phyloP scores from a whole-genome alignment of 2,113 vertebrate species.

The Rhabdornis inornatus region DNA sequence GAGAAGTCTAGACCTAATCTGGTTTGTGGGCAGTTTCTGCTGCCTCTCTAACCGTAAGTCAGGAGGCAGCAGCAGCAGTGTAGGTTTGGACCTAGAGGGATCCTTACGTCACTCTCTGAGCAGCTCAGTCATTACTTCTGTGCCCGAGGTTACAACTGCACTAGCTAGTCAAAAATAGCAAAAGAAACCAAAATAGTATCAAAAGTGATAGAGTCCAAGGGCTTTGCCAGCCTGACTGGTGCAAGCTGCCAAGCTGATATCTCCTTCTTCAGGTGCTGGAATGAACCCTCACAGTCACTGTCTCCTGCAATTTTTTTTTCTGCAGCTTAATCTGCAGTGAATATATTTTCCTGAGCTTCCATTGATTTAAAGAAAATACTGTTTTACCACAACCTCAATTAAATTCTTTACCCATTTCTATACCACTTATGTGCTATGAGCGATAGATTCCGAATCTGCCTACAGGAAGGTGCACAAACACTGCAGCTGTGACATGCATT shows the following conservation, averaged over 20 bases:
- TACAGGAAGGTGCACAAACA: background rate
- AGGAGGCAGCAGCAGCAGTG: background rate
- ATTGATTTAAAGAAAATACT: background rate
- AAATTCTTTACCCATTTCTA: background rate
- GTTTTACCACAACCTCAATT: background rate
- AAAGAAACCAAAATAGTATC: background rate
- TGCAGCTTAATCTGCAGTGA: background rate
- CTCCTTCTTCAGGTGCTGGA: rapidly evolving
- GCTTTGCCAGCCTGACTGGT: background rate
- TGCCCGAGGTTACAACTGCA: background rate
- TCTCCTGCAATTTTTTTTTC: background rate
- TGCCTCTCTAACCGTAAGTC: background rate
- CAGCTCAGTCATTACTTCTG: background rate
- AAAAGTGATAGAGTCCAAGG: background rate
- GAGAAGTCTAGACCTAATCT: background rate
- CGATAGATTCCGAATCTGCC: background rate
- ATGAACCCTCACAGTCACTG: background rate
- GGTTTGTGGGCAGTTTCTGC: background rate
- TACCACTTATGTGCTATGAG: background rate
- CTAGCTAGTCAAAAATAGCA: background rate
- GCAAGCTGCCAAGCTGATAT: background rate
- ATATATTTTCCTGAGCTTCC: background rate
- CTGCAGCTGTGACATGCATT: background rate
- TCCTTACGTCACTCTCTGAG: background rate
- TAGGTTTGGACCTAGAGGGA: background rate